Conservation (phyloP, 2,797 vertebrate genomes). For the Stomatorhinus walkeri region DNA sequence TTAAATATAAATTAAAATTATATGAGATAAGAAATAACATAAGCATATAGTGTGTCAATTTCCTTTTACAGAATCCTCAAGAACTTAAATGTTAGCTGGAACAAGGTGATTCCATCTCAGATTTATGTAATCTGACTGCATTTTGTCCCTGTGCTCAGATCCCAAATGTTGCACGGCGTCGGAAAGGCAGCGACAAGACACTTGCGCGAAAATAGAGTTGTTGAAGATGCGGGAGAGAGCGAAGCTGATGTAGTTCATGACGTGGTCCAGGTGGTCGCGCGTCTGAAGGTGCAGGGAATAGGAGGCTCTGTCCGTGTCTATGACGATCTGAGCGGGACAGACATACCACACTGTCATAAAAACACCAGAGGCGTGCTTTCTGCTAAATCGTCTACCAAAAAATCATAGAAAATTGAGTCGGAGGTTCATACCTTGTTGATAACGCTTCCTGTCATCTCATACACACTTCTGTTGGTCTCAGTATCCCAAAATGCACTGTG, state of each 20-base stretch:
- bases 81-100: neutral
- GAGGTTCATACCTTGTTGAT: neutral
- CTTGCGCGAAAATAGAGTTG: slow-evolving; percentile 68
- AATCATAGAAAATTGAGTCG: neutral
- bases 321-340: slow-evolving; percentile 57
- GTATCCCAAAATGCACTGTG: neutral
- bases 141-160: neutral
- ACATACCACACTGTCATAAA: neutral
- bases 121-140: neutral
- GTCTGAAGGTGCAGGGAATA: slow-evolving; percentile 66
- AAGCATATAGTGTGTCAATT: neutral
- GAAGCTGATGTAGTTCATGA: slow-evolving; percentile 69
- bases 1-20: neutral
- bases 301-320: slow-evolving; percentile 70
- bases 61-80: neutral
- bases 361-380: neutral
- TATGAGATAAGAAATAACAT: neutral
- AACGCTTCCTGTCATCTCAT: neutral
- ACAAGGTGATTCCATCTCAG: neutral
- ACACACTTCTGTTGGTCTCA: neutral
- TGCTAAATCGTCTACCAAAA: neutral
- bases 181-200: slow-evolving; percentile 14
- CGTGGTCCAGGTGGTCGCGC: slow-evolving; percentile 68
- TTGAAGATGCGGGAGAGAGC: slow-evolving; percentile 77
- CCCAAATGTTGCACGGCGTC: neutral